These are phyloP conservation scores for Grus americana DNA, from an alignment of 2,113 vertebrate genomes.

Conservation along the genomic window DNA sequence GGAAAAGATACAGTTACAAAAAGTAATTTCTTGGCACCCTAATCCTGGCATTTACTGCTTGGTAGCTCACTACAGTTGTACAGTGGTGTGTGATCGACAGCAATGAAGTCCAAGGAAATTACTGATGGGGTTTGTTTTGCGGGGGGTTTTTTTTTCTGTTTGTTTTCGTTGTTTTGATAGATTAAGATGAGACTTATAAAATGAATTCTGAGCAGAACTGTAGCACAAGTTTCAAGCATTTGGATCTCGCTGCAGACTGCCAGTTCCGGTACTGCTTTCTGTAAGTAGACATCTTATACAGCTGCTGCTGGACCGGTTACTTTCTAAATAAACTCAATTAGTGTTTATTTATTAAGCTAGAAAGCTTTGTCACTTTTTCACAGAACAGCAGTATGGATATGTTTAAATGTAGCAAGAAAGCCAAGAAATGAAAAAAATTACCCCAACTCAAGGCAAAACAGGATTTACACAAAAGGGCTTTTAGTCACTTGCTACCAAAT, in stretches of 20 bases:
- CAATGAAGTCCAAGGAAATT: background rate
- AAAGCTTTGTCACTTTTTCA: background rate
- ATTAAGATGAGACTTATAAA: background rate
- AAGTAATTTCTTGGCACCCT: background rate
- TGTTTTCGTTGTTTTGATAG: background rate
- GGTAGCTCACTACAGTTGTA: background rate
- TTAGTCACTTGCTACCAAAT: background rate
- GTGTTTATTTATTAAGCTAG: background rate
- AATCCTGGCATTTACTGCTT: background rate
- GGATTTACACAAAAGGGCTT: background rate
- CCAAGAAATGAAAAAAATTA: background rate
- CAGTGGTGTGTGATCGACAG: accelerated
- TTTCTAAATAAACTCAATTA: background rate
- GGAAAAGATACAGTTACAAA: background rate
- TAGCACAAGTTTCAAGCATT: background rate
- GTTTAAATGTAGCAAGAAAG: background rate
- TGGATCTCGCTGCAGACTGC: background rate
- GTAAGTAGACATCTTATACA: background rate
- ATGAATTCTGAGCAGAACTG: background rate
- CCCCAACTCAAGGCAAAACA: background rate
- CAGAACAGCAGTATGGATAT: background rate
- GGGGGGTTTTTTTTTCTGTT: background rate
- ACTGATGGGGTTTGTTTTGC: background rate
- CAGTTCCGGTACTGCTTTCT: background rate
- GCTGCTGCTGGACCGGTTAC: background rate